Evolutionary conservation across 23 tunicate species (phyloP).

Genomic region (Styela plicata): DNA sequence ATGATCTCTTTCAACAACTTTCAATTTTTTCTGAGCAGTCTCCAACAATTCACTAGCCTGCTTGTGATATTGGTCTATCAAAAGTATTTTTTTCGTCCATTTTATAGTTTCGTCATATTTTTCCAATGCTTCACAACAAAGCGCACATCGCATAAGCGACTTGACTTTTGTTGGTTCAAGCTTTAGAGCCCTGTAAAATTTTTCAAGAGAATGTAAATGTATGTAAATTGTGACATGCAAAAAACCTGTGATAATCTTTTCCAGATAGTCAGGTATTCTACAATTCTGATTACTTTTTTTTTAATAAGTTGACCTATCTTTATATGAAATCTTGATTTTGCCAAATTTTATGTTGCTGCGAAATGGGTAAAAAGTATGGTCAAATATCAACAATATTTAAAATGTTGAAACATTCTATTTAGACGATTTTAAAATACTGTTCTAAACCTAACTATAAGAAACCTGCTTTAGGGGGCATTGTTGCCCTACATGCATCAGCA

Average conservation of each 20-base stretch:
- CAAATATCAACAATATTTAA: too few species aligned
- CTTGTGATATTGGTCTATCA: slow-evolving; percentile 43
- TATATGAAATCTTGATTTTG: too few species aligned
- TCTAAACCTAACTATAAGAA: too few species aligned
- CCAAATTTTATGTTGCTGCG: too few species aligned
- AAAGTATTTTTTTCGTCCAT: slow-evolving; percentile 52
- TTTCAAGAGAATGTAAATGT: neutral
- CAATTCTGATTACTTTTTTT: too few species aligned
- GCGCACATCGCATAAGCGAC: slow-evolving; percentile 73
- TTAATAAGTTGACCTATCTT: too few species aligned
- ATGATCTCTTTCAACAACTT: slow-evolving; percentile 48
- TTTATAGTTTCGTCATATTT: slow-evolving; percentile 55
- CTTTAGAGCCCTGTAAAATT: slow-evolving; percentile 45
- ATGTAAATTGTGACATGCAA: neutral
- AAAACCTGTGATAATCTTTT: neutral
- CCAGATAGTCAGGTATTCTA: too few species aligned
- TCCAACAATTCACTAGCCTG: slow-evolving; percentile 27
- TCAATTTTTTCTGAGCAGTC: slow-evolving; percentile 10
- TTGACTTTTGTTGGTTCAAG: slow-evolving; percentile 52
- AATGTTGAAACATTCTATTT: too few species aligned
- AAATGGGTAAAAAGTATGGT: too few species aligned
- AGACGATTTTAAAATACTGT: too few species aligned
- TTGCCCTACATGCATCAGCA: too few species aligned
- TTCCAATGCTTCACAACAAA: slow-evolving; percentile 59
- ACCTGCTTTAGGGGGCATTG: too few species aligned